A percentile compares a stretch with the other conserved stretches of the same genome.
Conservation (phyloP, 2,888 invertebrate species). For the Eustalomyia histrio region DNA sequence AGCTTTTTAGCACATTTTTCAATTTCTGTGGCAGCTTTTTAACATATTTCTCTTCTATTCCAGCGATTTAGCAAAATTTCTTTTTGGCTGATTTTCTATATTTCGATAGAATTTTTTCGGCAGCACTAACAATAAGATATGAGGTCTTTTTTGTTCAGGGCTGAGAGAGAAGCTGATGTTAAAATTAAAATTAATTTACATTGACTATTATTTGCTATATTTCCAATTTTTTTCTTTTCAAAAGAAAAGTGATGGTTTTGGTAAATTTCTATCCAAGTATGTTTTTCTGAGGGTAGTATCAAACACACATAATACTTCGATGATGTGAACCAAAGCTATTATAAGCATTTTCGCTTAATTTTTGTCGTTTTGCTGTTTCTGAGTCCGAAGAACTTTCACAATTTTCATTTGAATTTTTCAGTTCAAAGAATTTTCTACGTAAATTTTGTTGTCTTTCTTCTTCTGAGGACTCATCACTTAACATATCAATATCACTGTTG, state of each 20-base stretch:
- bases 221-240: background rate
- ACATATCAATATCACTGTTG: slow-evolving; percentile 74
- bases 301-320: slow-evolving; percentile 60
- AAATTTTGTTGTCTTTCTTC: slow-evolving; percentile 67
- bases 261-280: background rate
- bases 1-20: too few species aligned
- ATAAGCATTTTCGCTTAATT: slow-evolving; percentile 46
- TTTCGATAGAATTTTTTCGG: too few species aligned
- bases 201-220: slow-evolving; percentile 56
- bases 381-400: slow-evolving; percentile 50
- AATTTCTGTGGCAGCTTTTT: too few species aligned
- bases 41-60: too few species aligned
- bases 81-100: too few species aligned
- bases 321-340: slow-evolving; percentile 48
- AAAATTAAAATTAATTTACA: slow-evolving; percentile 39
- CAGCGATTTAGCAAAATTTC: too few species aligned
- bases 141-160: background rate
- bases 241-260: slow-evolving; percentile 54
- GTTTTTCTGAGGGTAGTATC: slow-evolving; percentile 7
- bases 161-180: slow-evolving; percentile 18
- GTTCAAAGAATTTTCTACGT: slow-evolving; percentile 74
- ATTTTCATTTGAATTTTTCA: slow-evolving; percentile 67
- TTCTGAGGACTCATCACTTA: slow-evolving; percentile 69
- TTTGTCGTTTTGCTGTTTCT: slow-evolving; percentile 52
- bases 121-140: too few species aligned